Percentiles rank a stretch among this genome's conserved stretches.
These are phyloP conservation scores for Carollia perspicillata DNA, from an alignment of 2,113 vertebrate genomes.

Conservation along the genomic window DNA sequence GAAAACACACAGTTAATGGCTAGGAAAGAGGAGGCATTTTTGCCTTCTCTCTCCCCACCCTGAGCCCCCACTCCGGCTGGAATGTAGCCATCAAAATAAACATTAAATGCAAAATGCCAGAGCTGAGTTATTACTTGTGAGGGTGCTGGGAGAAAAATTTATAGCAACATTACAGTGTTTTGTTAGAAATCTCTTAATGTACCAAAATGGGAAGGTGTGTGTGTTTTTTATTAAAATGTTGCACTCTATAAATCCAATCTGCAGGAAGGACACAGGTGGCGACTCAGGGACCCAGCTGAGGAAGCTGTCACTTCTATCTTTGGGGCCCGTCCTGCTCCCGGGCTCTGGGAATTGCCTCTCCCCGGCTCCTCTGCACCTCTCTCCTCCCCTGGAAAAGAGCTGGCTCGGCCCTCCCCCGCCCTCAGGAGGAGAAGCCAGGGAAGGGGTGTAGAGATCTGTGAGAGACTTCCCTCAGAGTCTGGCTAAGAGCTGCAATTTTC, in stretches of 20 bases:
- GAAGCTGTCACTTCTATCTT: constrained; percentile 78
- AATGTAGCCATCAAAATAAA: constrained; percentile 88
- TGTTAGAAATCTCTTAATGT: constrained; percentile 89
- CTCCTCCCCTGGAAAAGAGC: neutral
- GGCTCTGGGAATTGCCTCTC: constrained; percentile 33
- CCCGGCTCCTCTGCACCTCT: neutral
- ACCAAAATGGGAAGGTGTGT: constrained; percentile 85
- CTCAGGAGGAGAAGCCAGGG: neutral
- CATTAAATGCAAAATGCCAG: constrained; percentile 85
- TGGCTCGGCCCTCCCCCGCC: neutral
- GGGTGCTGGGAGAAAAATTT: constrained; percentile 86
- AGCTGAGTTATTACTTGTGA: constrained; percentile 88
- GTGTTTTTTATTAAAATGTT: constrained; percentile 90
- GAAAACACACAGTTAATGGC: constrained; percentile 84
- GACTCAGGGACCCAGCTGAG: constrained; percentile 79
- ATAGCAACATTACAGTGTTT: constrained; percentile 86
- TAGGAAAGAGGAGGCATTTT: constrained; percentile 67
- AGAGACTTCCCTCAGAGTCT: constrained; percentile 46
- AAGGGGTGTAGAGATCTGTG: constrained; percentile 5
- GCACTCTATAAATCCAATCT: constrained; percentile 87
- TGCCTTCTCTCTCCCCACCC: constrained; percentile 66
- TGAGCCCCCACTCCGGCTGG: constrained; percentile 68
- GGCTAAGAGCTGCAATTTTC: constrained; percentile 65
- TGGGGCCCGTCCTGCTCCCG: constrained; percentile 40
- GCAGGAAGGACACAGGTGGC: constrained; percentile 87